Base-by-base conservation (phyloP, 2,797 vertebrate species). In the Syngnathus rostellatus region DNA sequence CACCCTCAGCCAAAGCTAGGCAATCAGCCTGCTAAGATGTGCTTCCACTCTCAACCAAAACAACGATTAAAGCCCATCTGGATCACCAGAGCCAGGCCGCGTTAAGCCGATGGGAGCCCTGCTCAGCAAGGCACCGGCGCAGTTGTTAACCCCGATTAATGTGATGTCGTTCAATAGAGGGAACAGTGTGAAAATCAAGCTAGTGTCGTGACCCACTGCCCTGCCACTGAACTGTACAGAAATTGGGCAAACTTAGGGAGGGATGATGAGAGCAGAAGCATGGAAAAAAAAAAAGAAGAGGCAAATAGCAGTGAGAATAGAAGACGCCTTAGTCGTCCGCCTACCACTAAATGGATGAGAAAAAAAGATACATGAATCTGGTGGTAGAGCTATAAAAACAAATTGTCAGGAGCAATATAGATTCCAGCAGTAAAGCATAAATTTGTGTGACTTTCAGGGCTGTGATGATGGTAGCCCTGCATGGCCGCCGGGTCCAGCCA, bases 61-160 rank as follows among this genome's bases (percentile, higher is more conserved):
- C 68, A 71, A 62, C 83, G 88, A 89, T 91, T 90, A 89, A 76
- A 65, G 77, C 85, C 88, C 88, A 89, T 90, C 89, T 90, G 89
- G 74, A 89, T 85, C 68, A 48, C 71, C 86, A 70, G 73, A 71
- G 78, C 77, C 69, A 41, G 81, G 77, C 76, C 69, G 63, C 60
- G 57, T 80, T 90, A 90, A 91, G 88, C 89, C 76, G 83, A 76
- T 75, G 85, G 86, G 83, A 82, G 80, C 83, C 68, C 83, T 65
- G 86, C 87, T 85, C 84, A 79, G 81, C 75, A 82, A 85, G 81
- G 80, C 84, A 74, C 85, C 71, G 72, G 73, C 72, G 63, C 80
- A 77, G 77, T 91, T 87, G 90, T 92, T 92, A 92, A 91, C 89
- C 90, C 90, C 84, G 90, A 92, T 92, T 92, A 92, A 90, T 81